Evolutionary conservation across 2,113 vertebrate species (phyloP), one percentile per base, ranked within the genome.

Genomic region (Gnathonemus longibarbis): DNA sequence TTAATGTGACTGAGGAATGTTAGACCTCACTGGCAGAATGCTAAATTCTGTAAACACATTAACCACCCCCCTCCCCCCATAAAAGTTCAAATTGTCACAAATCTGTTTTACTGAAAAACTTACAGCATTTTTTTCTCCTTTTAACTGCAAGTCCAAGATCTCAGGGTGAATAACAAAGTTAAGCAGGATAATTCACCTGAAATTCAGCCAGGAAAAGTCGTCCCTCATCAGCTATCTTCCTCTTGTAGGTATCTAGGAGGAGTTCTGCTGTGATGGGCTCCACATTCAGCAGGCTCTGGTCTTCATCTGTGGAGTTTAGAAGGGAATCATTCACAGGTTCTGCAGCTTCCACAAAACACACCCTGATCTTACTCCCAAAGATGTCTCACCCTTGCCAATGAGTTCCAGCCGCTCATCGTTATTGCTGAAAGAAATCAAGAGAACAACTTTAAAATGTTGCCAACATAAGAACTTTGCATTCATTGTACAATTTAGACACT

Each of bases 201-300:
- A 99, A 99, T 94, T 99, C 98, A 85, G 96, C 97, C 94, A 99
- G 95, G 91, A 99, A 99, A 56, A 99, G 96, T 83, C 98, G 95
- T 15, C 95, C 97, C 85, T 99, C 98, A 53, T 99, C 98, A 9
- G 98, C 98, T 0, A 98, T 96, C 91, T 99, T 99, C 90, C 93
- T 97, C 93, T 97, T 98, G 88, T 99, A 99, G 0, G 94, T 93
- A 0, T 99, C 98, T 90, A 98, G 91, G 91, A 99, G 93, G 0
- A 91, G 3, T 0, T 99, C 98, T 0, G 96, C 95, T 42, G 93
- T 93, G n/a, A 99, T 98, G 0, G 98, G 98, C 8, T 99, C 98
- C 24, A 99, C 95, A 0, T 91, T 94, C 93, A 97, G 88, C 88
- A 99, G 95, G 0, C 94, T 95, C 8, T 94, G 97, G 66, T 98